Evolutionary conservation across 2,797 vertebrate genomes (phyloP), one percentile per base, ranked within the genome.

Genomic region (Sphenopsis melanotis): DNA sequence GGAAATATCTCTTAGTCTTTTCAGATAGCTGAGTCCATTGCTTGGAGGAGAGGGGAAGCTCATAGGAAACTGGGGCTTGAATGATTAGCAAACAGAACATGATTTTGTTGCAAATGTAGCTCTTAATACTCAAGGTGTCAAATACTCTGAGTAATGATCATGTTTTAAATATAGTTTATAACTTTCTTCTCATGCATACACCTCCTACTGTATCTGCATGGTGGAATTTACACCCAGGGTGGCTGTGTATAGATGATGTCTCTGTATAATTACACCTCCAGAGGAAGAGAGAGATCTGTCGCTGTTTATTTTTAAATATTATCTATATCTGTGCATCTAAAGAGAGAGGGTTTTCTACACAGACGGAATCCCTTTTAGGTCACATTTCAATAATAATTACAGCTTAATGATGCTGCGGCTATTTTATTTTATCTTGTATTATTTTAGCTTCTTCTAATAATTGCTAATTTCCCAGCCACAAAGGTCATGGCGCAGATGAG

Each of bases 221-320:
- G 87, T 81, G 90, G 91, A 65, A 82, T 90, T 71, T 50, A 32
- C 55, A 53, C 46, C 15, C 57, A 7, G 65, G 2, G 42, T 79
- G 89, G 83, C 64, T 77, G 66, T 66, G 83, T 65, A 8, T 47
- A 74, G 93, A 87, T 90, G 87, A 83, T 89, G 56, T 77, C 69
- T 83, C 87, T 72, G 78, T 68, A 29, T 94, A 97, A 97, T 97
- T 96, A 93, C 89, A 95, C 92, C 95, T 95, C 75, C 85, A 37
- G 87, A 74, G 46, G 50, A 81, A 77, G 82, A 87, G 78, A 77
- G 83, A 90, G 83, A 88, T 83, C 82, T 85, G 64, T 89, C 83
- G 63, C 29, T 79, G 72, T 94, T 95, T 94, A 89, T 76, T 89
- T 92, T 81, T 49, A 64, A 59, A 42, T 71, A 42, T 79, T 79